A percentile compares a stretch with the other conserved stretches of the same genome.
These are phyloP conservation scores for Cossypha niveicapilla DNA, from an alignment of 2,797 vertebrate species.

Conservation along the genomic window DNA sequence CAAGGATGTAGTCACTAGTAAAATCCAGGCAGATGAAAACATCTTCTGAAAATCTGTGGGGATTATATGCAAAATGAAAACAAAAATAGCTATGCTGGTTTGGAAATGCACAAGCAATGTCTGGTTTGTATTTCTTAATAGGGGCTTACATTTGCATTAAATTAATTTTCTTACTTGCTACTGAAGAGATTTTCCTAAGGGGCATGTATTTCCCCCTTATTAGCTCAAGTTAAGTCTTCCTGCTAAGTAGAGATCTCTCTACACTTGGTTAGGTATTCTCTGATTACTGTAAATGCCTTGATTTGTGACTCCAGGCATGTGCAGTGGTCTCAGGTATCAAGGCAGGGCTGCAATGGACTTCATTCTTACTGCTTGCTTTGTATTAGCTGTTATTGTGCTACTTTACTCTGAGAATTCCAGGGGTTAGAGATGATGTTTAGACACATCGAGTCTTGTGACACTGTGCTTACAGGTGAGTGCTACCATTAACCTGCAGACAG, in stretches of 20 bases:
- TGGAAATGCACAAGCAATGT: neutral
- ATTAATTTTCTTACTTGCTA: neutral
- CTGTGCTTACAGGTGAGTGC: neutral
- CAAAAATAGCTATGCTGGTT: neutral
- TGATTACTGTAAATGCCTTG: neutral
- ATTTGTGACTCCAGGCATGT: neutral
- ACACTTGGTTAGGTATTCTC: neutral
- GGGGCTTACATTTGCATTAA: neutral
- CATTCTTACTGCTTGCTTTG: neutral
- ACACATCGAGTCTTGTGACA: accelerated
- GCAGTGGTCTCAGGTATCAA: neutral
- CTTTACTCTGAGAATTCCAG: neutral
- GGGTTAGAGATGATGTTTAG: neutral
- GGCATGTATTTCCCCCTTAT: neutral
- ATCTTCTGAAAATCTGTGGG: neutral
- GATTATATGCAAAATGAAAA: neutral
- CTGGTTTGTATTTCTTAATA: neutral
- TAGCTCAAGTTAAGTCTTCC: neutral
- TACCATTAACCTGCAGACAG: neutral
- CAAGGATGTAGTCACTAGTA: neutral
- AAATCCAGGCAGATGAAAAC: neutral
- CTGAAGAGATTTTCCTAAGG: neutral
- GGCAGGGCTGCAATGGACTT: neutral
- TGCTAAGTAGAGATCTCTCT: neutral
- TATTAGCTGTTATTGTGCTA: neutral